Percentiles rank a stretch among this genome's conserved stretches.
Conservation (phyloP, 1,140 invertebrate species). For the Neodiprion virginianus region DNA sequence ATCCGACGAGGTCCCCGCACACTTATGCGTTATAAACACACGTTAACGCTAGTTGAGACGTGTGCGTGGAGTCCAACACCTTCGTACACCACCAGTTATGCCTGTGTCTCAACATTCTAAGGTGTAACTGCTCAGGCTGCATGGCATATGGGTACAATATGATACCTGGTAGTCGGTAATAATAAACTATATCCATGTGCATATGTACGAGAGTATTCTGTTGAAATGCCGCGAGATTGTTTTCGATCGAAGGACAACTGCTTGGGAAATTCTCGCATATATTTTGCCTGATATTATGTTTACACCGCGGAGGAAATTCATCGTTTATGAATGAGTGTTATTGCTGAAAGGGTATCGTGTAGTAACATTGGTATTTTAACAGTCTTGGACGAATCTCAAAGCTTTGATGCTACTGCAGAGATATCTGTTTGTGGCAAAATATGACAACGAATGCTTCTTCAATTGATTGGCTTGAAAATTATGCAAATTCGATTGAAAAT, state of each 20-base stretch:
- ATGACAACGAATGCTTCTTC: no score
- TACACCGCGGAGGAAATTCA: not conserved
- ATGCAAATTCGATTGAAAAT: no score
- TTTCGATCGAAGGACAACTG: constrained; percentile 5
- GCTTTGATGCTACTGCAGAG: no score
- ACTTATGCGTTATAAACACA: not conserved
- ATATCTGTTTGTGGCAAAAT: no score
- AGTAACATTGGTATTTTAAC: no score
- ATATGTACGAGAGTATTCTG: constrained; percentile 3
- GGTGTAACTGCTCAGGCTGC: not conserved
- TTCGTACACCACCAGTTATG: not conserved
- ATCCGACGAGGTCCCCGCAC: not conserved
- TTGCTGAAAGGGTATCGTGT: not conserved
- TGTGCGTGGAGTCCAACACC: not conserved
- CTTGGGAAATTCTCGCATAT: constrained; percentile 12
- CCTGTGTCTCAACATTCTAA: not conserved
- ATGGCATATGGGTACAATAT: no score
- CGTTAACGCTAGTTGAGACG: not conserved
- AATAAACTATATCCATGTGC: not conserved
- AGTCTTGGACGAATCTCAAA: no score
- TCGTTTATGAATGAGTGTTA: constrained; percentile 20
- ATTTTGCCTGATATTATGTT: not conserved
- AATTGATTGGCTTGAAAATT: no score
- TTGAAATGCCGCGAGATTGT: not conserved
- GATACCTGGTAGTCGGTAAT: no score